phyloP scores from a whole-genome alignment of 2,797 vertebrate species.

The Dallia pectoralis region DNA sequence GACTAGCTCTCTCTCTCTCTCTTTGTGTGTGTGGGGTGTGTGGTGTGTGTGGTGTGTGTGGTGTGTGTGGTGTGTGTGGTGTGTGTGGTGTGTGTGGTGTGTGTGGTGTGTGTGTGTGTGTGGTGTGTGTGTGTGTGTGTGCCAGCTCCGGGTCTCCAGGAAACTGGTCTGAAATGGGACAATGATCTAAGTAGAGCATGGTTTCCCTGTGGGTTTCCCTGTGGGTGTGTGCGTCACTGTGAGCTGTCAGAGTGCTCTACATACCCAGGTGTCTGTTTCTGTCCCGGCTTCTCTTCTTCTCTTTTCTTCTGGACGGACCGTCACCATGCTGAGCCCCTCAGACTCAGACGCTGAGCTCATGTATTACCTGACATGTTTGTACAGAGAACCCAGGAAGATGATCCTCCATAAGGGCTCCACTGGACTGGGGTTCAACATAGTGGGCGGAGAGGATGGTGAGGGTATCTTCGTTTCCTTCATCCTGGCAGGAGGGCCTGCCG shows the following conservation, averaged over 20 bases:
- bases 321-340: slow-evolving; percentile 68
- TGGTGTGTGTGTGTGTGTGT: slow-evolving; percentile 28
- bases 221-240: slow-evolving; percentile 61
- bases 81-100: slow-evolving; percentile 35
- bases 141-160: slow-evolving; percentile 50
- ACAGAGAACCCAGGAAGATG: slow-evolving; percentile 85
- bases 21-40: slow-evolving; percentile 9
- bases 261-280: not conserved
- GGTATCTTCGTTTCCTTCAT: slow-evolving; percentile 99
- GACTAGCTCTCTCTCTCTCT: not conserved
- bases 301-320: slow-evolving; percentile 4
- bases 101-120: slow-evolving; percentile 19
- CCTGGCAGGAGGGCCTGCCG: slow-evolving; percentile 92
- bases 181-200: slow-evolving; percentile 74
- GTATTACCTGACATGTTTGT: slow-evolving; percentile 76
- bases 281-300: slow-evolving; percentile 8
- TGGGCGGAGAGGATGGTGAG: slow-evolving; percentile 96
- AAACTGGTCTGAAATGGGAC: slow-evolving; percentile 64
- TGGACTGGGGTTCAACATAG: slow-evolving; percentile 97
- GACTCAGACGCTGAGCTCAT: slow-evolving; percentile 71
- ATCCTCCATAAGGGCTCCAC: slow-evolving; percentile 95
- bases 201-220: slow-evolving; percentile 62
- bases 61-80: slow-evolving; percentile 18
- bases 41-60: slow-evolving; percentile 12
- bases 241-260: slow-evolving; percentile 37